Conservation (phyloP, 2,888 invertebrate genomes). For the Pantelozetes paolii region DNA sequence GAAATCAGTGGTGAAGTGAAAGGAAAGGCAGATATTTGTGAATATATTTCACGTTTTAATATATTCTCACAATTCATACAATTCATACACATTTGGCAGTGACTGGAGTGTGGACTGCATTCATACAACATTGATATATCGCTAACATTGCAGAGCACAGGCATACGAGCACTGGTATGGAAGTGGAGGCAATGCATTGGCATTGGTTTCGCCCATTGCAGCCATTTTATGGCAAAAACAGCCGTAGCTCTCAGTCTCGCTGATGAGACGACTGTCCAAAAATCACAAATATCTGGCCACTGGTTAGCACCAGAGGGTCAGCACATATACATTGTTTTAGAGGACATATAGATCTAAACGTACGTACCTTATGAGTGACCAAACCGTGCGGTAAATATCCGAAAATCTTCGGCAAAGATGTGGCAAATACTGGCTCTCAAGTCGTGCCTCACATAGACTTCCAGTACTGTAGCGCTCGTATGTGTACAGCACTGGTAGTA, state of each 20-base stretch:
- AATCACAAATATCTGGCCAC: conserved; percentile 15
- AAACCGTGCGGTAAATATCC: background rate
- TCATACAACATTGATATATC: background rate
- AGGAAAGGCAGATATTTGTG: too few species aligned
- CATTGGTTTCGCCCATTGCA: conserved; percentile 15
- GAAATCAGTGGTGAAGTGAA: too few species aligned
- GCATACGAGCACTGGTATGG: conserved; percentile 22
- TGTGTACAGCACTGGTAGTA: background rate
- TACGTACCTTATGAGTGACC: conserved; percentile 33
- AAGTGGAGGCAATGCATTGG: conserved; percentile 1
- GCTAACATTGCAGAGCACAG: conserved; percentile 9
- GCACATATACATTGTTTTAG: background rate
- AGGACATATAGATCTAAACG: conserved; percentile 2
- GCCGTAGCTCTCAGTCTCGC: background rate
- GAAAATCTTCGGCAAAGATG: background rate
- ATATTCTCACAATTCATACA: background rate
- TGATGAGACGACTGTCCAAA: background rate
- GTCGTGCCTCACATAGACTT: conserved; percentile 5
- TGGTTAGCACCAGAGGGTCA: background rate
- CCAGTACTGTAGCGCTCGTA: conserved; percentile 1
- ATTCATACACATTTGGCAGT: background rate
- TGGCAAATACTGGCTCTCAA: background rate
- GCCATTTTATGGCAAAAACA: conserved; percentile 24
- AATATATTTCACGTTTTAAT: too few species aligned
- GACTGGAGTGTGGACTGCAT: conserved; percentile 3